A percentile compares a stretch with the other conserved stretches of the same genome.
These are phyloP conservation scores for Falco cherrug DNA, from an alignment of 2,797 vertebrate species.

Conservation along the genomic window DNA sequence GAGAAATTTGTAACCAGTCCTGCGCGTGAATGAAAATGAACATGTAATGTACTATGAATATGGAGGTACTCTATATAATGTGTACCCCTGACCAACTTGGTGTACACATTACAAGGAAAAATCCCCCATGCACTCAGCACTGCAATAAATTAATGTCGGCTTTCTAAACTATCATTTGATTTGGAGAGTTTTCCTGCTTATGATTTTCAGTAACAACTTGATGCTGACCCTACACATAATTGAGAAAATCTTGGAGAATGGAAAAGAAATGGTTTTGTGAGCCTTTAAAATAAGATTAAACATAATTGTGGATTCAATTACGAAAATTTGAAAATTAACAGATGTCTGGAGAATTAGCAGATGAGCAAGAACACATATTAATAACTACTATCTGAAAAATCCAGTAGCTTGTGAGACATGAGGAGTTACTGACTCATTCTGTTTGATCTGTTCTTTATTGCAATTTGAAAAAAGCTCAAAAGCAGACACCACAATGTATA, in stretches of 20 bases:
- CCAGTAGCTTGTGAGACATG: neutral
- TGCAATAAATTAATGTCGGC: too few relatives aligned
- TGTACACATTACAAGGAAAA: too few relatives aligned
- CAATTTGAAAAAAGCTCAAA: constrained; percentile 8
- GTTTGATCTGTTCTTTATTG: constrained; percentile 7
- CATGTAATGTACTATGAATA: too few relatives aligned
- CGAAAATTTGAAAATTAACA: constrained; percentile 12
- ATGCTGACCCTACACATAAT: neutral
- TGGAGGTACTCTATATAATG: too few relatives aligned
- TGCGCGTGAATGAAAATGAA: too few relatives aligned
- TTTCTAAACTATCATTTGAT: too few relatives aligned
- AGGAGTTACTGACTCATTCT: constrained; percentile 23
- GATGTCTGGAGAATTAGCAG: neutral
- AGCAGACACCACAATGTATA: neutral
- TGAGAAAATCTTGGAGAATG: neutral
- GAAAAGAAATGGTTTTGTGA: neutral
- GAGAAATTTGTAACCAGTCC: too few relatives aligned
- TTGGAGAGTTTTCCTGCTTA: too few relatives aligned
- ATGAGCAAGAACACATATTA: neutral
- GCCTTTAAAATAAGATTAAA: neutral
- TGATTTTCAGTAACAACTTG: too few relatives aligned
- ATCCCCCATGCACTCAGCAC: too few relatives aligned
- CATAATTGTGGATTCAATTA: neutral
- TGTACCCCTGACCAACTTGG: too few relatives aligned
- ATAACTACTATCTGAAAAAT: constrained; percentile 27